These are phyloP conservation scores for Phoxinus phoxinus DNA, from an alignment of 2,113 vertebrate genomes.

Conservation along the genomic window DNA sequence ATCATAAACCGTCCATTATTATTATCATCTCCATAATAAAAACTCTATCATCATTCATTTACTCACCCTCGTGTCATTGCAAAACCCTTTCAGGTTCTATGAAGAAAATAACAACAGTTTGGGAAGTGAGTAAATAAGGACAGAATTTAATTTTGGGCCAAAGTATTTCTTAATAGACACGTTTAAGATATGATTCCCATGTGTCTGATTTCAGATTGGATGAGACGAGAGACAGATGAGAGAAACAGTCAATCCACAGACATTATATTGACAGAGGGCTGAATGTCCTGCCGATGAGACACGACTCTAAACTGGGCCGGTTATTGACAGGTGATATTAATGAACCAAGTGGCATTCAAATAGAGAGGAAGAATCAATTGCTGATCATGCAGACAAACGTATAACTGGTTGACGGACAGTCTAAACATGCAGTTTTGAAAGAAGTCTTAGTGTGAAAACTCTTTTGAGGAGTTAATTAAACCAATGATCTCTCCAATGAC, in stretches of 20 bases:
- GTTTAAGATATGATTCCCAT: background rate
- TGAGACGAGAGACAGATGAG: constrained; percentile 12
- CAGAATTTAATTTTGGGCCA: background rate
- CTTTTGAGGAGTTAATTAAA: background rate
- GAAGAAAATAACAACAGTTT: background rate
- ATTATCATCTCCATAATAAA: background rate
- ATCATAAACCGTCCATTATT: background rate
- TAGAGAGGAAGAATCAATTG: constrained; percentile 54
- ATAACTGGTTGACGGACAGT: background rate
- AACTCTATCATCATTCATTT: constrained; percentile 20
- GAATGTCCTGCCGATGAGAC: constrained; percentile 58
- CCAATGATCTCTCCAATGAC: background rate
- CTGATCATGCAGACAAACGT: constrained; percentile 3
- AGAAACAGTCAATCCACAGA: constrained; percentile 64
- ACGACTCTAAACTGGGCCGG: constrained; percentile 48
- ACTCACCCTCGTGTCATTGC: background rate
- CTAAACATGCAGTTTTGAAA: background rate
- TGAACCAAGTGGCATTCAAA: constrained; percentile 56
- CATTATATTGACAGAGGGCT: constrained; percentile 67
- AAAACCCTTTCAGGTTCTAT: background rate
- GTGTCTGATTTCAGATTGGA: background rate
- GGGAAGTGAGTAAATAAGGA: background rate
- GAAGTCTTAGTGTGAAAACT: background rate
- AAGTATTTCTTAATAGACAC: background rate
- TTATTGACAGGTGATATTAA: constrained; percentile 70